Conservation (phyloP, 2,113 vertebrate genomes). For the Ameiurus melas region DNA sequence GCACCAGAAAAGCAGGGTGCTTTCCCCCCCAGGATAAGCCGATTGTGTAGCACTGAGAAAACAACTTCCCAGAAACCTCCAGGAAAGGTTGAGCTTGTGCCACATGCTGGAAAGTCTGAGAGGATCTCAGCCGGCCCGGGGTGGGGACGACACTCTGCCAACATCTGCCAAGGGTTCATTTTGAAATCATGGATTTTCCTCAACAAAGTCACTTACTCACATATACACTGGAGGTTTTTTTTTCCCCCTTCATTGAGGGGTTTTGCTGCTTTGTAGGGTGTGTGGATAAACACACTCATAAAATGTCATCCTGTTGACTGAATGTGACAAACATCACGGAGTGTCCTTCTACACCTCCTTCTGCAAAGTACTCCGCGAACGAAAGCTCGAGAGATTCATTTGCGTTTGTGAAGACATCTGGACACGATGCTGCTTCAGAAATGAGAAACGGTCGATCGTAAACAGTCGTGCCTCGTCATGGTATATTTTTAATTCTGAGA, state of each 20-base stretch:
- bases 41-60: conserved; percentile 59
- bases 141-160: conserved; percentile 19
- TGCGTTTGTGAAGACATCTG: background rate
- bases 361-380: background rate
- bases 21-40: conserved; percentile 51
- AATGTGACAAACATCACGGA: conserved; percentile 33
- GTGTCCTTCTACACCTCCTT: background rate
- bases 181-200: conserved; percentile 40
- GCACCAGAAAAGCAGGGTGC: conserved; percentile 41
- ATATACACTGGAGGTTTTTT: conserved; percentile 10
- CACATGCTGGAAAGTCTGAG: conserved; percentile 65
- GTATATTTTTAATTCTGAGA: background rate
- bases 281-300: conserved; percentile 38
- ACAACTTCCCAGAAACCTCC: conserved; percentile 57
- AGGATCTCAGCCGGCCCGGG: conserved; percentile 31
- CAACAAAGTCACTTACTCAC: conserved; percentile 12
- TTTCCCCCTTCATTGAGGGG: background rate
- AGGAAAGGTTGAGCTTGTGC: conserved; percentile 59
- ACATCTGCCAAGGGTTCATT: conserved; percentile 39
- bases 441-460: background rate
- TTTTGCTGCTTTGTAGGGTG: conserved; percentile 27
- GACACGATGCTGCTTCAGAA: background rate
- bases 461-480: background rate
- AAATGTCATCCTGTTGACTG: conserved; percentile 30
- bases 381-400: background rate